Evolutionary conservation across 1,140 invertebrate genomes (phyloP), one percentile per base, ranked within the genome.

Genomic region (Drosophila pachea): DNA sequence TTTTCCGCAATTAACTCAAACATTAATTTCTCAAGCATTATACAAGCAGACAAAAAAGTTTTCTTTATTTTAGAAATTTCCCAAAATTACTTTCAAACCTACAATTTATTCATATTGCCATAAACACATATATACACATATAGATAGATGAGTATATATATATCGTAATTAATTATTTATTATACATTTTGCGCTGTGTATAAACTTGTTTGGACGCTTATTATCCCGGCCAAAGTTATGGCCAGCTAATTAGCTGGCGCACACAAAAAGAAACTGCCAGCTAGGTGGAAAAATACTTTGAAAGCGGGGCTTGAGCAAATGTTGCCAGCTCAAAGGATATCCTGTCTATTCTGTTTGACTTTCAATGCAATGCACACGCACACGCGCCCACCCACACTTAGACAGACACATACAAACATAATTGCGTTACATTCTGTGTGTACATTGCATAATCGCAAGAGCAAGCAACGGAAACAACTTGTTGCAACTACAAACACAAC

Each of bases 381-480:
- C 68, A 68, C 16, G 38, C 71, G 47, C 22, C 43, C 36, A 36
- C 16, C 45, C 4, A 77, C 68, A 68, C 29, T 43, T 64, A 50
- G 16, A 47, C 32, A 50, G 11, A 16, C 22, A 53, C 5, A 36
- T 5, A 32, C 14, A 40, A 9, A 52, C 43, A 48, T 54, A 55
- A 64, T 45, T 54, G 29, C 22, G 36, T 9, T 50, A 35, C 31
- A 50, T 5, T 33, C 48, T 35, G 35, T 60, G 43, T 54, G 52
- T 54, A 22, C 59, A 69, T 63, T 72, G 74, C 75, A 82, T 82
- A 78, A 82, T 82, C 75, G 49, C 49, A 43, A 61, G 38, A 29
- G 53, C 63, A 55, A 43, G 59, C 76, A 52, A 73, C 71, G 78
- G 78, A 82, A 83, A 84, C 78, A 82, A 82, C 79, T 82, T 82